Percentiles rank a stretch among this genome's conserved stretches.
These are phyloP conservation scores for Malurus elegans DNA, from an alignment of 2,113 vertebrate species.

Conservation along the genomic window DNA sequence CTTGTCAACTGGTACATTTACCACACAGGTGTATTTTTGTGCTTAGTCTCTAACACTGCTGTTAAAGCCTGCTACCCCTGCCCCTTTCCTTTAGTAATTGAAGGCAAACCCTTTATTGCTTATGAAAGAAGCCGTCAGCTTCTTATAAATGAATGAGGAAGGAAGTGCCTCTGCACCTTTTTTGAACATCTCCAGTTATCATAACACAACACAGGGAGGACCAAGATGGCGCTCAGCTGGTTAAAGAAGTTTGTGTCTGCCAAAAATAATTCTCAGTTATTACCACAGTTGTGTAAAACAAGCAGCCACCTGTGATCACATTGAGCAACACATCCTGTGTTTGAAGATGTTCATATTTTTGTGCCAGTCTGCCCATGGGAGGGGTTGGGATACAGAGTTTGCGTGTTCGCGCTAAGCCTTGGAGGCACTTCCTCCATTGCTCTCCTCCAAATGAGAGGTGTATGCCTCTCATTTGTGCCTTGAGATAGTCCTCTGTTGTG, in stretches of 20 bases:
- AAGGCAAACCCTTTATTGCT: neutral
- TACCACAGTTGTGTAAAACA: neutral
- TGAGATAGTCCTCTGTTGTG: neutral
- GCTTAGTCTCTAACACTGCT: neutral
- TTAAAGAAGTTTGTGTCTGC: neutral
- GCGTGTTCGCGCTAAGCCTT: neutral
- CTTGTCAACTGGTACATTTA: neutral
- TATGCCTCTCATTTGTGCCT: neutral
- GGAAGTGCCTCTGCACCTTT: neutral
- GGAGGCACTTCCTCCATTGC: neutral
- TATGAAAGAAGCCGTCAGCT: neutral
- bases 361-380: neutral
- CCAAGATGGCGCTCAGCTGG: neutral
- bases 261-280: neutral
- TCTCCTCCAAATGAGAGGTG: no score
- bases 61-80: neutral
- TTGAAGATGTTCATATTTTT: neutral
- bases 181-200: no score
- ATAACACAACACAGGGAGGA: neutral
- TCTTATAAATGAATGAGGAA: neutral
- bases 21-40: neutral
- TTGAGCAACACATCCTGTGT: neutral
- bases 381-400: neutral
- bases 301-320: neutral
- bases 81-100: neutral